Evolutionary conservation across 1,140 invertebrate genomes (phyloP), one percentile per base, ranked within the genome.

Genomic region (Drosophila orosa): DNA sequence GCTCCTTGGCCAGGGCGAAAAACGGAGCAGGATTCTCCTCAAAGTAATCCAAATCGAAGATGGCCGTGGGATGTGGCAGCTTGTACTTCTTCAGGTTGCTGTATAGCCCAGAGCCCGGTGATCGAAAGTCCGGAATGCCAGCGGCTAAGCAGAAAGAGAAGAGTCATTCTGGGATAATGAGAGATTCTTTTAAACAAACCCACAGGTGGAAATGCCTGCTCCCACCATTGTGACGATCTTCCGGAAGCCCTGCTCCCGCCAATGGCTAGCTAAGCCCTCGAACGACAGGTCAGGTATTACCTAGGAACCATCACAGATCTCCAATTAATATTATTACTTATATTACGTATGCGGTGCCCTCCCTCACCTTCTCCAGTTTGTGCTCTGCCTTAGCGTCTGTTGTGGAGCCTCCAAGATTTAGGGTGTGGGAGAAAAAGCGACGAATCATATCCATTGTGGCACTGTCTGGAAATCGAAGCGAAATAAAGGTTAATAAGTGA

Each of bases 201-300:
- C 94, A 98, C 97, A 96, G 37, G 98, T 98, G 19, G 98, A 98
- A 82, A 99, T 98, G 57, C 98, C 98, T 79, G 98, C 98, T 59
- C 98, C 98, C 71, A 97, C 96, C 95, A 99, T 95, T 17, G 97
- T 97, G 58, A 99, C 96, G 55, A 99, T 95, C 80, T 98, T 98
- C 92, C 95, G 96, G 84, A 96, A 97, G 73, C 95, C 94, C 17
- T 94, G 94, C 77, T 94, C 94, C 73, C 96, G 94, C 57, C 97
- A 96, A 81, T 95, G 96, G 7, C 95, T 93, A 0, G 94, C 93
- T 25, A 97, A 92, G 7, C 95, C 96, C 87, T 96, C 95, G 42
- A 97, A 85, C 31, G 92, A 93, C 25, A 94, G 76, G 44, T 95
- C 93, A 24, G 93, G 91, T 39, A 95, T 85, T 42, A 95, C 91